phyloP scores from a whole-genome alignment of 2,797 vertebrate genomes.

The Etheostoma nigrum region DNA sequence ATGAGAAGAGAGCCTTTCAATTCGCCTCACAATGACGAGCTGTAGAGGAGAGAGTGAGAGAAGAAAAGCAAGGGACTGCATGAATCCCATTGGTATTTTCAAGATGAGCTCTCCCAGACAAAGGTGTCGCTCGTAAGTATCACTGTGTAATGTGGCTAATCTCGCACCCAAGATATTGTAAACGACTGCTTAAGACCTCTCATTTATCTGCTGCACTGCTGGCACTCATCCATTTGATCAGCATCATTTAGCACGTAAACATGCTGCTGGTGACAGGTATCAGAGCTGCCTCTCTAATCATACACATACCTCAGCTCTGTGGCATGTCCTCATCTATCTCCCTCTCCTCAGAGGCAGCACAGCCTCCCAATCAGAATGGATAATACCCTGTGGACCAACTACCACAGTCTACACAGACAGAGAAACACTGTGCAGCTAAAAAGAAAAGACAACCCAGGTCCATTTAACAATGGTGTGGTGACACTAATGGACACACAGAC shows the following conservation, averaged over 20 bases:
- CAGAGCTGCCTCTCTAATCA: constrained; percentile 82
- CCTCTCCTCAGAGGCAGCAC: constrained; percentile 75
- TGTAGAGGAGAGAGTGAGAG: constrained; percentile 39
- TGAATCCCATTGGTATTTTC: constrained; percentile 74
- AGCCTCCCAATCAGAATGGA: constrained; percentile 82
- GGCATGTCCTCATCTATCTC: constrained; percentile 82
- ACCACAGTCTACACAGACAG: constrained; percentile 65
- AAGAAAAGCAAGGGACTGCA: constrained; percentile 40
- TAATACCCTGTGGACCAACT: constrained; percentile 84
- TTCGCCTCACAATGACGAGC: constrained; percentile 64
- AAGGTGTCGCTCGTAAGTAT: constrained; percentile 66
- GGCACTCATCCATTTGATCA: constrained; percentile 72
- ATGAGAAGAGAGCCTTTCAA: constrained; percentile 73
- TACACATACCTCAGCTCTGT: constrained; percentile 68
- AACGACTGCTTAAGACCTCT: constrained; percentile 74
- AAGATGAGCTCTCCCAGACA: constrained; percentile 62
- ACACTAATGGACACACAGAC: constrained; percentile 79
- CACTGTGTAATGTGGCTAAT: constrained; percentile 68
- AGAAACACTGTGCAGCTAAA: constrained; percentile 61
- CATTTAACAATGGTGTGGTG: constrained; percentile 77
- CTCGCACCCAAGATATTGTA: constrained; percentile 63
- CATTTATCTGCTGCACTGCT: constrained; percentile 64
- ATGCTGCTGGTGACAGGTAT: constrained; percentile 79
- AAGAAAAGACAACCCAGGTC: constrained; percentile 72
- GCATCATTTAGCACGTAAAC: constrained; percentile 84